Evolutionary conservation across 2,888 invertebrate species (phyloP).

Genomic region (Cordilura impudica): DNA sequence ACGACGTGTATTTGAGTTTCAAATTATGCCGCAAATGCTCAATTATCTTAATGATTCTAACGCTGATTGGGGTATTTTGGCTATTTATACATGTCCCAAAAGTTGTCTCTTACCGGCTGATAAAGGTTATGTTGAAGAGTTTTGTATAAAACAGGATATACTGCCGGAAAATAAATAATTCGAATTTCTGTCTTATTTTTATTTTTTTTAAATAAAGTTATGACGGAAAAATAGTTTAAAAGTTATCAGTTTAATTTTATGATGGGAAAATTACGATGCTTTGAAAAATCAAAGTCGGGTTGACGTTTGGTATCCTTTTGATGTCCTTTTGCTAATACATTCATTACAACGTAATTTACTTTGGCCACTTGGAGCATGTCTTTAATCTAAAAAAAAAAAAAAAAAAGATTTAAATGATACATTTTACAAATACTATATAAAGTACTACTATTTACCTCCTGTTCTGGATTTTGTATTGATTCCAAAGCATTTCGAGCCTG

Average conservation of each 20-base stretch:
- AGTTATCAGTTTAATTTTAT: constrained; percentile 82
- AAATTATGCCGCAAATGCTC: constrained; percentile 91
- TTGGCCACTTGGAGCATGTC: constrained; percentile 94
- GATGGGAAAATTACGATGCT: constrained; percentile 93
- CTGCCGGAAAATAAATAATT: neutral
- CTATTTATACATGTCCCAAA: constrained; percentile 89
- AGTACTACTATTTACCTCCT: constrained; percentile 81
- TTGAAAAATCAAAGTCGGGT: constrained; percentile 94
- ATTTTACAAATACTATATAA: no score
- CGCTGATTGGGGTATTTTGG: constrained; percentile 94
- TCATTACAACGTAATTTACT: constrained; percentile 96
- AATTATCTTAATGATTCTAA: constrained; percentile 84
- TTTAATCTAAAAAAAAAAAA: constrained; percentile 81
- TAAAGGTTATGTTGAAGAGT: constrained; percentile 85
- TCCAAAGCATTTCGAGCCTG: constrained; percentile 92
- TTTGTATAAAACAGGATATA: constrained; percentile 91
- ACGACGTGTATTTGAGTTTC: constrained; percentile 92
- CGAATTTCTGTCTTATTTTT: neutral
- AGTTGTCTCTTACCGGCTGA: constrained; percentile 83
- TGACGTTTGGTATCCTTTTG: constrained; percentile 90
- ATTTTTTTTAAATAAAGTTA: constrained; percentile 8
- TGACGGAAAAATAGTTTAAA: neutral
- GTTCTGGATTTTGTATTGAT: constrained; percentile 87
- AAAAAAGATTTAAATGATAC: neutral
- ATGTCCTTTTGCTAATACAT: constrained; percentile 94